These are phyloP conservation scores for Sarcophaga subvicina DNA, from an alignment of 2,888 invertebrate species.

Conservation along the genomic window DNA sequence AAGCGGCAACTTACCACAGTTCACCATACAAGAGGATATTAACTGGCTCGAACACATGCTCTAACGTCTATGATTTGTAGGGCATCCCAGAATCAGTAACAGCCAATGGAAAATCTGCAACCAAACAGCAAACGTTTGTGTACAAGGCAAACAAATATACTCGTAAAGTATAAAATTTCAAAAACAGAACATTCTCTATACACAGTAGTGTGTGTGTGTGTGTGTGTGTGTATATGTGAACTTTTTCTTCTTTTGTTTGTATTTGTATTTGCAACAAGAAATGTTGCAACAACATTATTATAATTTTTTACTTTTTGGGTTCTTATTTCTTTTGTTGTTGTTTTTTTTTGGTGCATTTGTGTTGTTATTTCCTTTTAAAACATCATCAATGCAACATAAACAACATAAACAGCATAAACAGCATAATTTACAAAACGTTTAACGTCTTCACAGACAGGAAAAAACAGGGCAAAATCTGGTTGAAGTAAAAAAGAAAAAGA, in stretches of 20 bases:
- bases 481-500: not conserved
- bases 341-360: conserved; percentile 9
- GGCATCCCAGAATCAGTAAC: no score
- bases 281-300: conserved; percentile 63
- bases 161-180: conserved; percentile 47
- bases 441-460: conserved; percentile 56
- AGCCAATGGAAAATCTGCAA: no score
- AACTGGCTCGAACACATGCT: no score
- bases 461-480: not conserved
- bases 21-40: no score
- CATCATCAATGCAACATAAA: conserved; percentile 68
- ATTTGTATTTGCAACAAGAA: conserved; percentile 48
- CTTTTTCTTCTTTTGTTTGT: not conserved
- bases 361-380: conserved; percentile 22
- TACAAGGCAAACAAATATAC: conserved; percentile 21
- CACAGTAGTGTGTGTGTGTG: not conserved
- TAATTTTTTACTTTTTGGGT: conserved; percentile 24
- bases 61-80: no score
- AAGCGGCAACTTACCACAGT: no score
- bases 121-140: not conserved
- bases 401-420: conserved; percentile 69
- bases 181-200: conserved; percentile 40
- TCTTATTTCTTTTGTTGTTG: not conserved
- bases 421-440: conserved; percentile 68
- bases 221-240: no score